Percentiles rank a stretch among this genome's conserved stretches.
Conservation (phyloP, 2,888 invertebrate species). For the Crepidodera aurea region DNA sequence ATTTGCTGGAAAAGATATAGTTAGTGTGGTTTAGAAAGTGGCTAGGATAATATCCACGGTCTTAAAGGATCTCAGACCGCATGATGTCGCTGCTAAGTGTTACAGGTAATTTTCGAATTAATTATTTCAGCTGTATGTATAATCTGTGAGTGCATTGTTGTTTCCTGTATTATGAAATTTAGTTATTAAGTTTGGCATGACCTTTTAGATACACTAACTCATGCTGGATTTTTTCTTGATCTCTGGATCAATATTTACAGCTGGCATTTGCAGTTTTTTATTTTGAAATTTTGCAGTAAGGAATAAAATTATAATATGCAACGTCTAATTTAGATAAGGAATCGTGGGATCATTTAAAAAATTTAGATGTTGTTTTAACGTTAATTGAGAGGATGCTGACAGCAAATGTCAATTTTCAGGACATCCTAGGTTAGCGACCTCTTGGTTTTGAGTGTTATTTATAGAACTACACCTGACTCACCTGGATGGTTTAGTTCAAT, state of each 20-base stretch:
- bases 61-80: slow-evolving; percentile 30
- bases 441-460: slow-evolving; percentile 29
- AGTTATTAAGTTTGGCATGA: neutral
- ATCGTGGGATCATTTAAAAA: no score
- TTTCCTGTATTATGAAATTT: neutral
- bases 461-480: slow-evolving; percentile 28
- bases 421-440: slow-evolving; percentile 34
- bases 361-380: neutral
- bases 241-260: slow-evolving; percentile 34
- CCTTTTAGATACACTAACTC: neutral
- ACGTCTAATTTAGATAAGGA: no score
- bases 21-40: slow-evolving; percentile 18
- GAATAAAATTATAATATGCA: neutral
- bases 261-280: slow-evolving; percentile 22
- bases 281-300: neutral
- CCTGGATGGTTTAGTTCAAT: slow-evolving; percentile 23
- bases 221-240: slow-evolving; percentile 8
- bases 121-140: slow-evolving; percentile 5
- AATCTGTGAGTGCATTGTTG: neutral
- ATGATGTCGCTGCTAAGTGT: slow-evolving; percentile 42
- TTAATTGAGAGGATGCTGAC: neutral
- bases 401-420: slow-evolving; percentile 30
- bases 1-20: slow-evolving; percentile 9
- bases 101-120: slow-evolving; percentile 32
- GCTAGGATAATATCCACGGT: slow-evolving; percentile 22